A percentile compares a stretch with the other conserved stretches of the same genome.
phyloP scores from a whole-genome alignment of 2,888 invertebrate species.

The Pterobdella sp. region DNA sequence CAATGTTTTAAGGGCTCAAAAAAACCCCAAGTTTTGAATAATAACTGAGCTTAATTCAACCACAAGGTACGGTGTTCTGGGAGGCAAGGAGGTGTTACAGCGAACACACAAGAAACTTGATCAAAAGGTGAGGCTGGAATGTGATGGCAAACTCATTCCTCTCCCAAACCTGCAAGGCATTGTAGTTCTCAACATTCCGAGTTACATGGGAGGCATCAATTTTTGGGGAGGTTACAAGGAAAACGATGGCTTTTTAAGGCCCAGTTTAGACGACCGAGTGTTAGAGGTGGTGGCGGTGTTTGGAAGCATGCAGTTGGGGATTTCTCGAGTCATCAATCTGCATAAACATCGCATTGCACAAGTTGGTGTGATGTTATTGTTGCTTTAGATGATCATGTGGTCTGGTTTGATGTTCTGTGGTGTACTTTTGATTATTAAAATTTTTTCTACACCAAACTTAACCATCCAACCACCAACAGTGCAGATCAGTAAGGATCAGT shows the following conservation, averaged over 20 bases:
- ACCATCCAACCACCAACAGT: constrained; percentile 50
- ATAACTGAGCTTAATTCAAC: no score
- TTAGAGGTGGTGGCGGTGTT: constrained; percentile 95
- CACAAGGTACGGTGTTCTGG: constrained; percentile 54
- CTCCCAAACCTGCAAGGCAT: constrained; percentile 90
- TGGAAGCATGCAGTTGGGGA: constrained; percentile 94
- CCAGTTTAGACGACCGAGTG: constrained; percentile 89
- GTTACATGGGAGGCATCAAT: constrained; percentile 96
- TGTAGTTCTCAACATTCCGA: constrained; percentile 88
- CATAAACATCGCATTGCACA: constrained; percentile 95
- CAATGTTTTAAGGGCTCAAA: no score
- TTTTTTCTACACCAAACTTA: no score
- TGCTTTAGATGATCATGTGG: neutral
- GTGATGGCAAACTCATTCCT: constrained; percentile 89
- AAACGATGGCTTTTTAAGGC: constrained; percentile 81
- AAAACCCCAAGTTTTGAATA: no score
- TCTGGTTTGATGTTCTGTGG: neutral
- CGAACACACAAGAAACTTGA: constrained; percentile 91
- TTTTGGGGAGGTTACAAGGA: constrained; percentile 93
- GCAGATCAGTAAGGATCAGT: constrained; percentile 88
- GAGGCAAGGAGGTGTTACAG: constrained; percentile 60
- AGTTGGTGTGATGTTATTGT: constrained; percentile 41
- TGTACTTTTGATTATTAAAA: neutral
- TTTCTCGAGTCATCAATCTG: constrained; percentile 82
- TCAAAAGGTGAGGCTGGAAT: constrained; percentile 85